Evolutionary conservation across 2,888 invertebrate species (phyloP).

Genomic region (Leptinotarsa haldemani): DNA sequence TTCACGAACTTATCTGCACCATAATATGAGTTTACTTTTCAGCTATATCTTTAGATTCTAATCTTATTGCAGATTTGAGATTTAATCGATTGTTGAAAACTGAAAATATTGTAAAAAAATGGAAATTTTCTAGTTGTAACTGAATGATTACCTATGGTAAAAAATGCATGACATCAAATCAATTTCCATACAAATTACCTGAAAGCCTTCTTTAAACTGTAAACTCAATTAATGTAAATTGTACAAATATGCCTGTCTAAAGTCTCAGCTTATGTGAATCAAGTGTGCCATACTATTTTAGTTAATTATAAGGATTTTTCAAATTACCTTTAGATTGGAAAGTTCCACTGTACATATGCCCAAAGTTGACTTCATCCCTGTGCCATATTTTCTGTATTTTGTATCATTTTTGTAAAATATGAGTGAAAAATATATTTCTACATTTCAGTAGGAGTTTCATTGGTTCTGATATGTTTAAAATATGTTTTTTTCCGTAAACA

Average conservation of each 20-base stretch:
- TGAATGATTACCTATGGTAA: no score
- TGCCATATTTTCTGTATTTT: slow-evolving; percentile 34
- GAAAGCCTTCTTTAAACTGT: neutral
- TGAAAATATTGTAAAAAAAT: no score
- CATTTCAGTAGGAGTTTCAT: neutral
- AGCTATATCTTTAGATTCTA: no score
- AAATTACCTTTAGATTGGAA: neutral
- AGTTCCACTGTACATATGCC: slow-evolving; percentile 12
- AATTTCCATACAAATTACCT: neutral
- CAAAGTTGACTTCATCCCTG: slow-evolving; percentile 21
- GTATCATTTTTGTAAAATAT: slow-evolving; percentile 37
- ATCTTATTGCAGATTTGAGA: no score
- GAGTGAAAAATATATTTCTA: slow-evolving; percentile 26
- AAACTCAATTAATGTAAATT: neutral
- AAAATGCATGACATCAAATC: neutral
- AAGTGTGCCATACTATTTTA: slow-evolving; percentile 26
- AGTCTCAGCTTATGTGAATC: slow-evolving; percentile 12
- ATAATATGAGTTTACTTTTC: no score
- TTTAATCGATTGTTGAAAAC: no score
- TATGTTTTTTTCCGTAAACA: no score
- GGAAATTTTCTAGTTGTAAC: no score
- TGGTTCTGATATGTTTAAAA: neutral
- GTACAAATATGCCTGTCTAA: neutral
- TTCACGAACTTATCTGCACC: no score
- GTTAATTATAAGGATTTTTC: slow-evolving; percentile 1